Conservation (phyloP, 2,888 invertebrate genomes). For the Drosophila mimetica region DNA sequence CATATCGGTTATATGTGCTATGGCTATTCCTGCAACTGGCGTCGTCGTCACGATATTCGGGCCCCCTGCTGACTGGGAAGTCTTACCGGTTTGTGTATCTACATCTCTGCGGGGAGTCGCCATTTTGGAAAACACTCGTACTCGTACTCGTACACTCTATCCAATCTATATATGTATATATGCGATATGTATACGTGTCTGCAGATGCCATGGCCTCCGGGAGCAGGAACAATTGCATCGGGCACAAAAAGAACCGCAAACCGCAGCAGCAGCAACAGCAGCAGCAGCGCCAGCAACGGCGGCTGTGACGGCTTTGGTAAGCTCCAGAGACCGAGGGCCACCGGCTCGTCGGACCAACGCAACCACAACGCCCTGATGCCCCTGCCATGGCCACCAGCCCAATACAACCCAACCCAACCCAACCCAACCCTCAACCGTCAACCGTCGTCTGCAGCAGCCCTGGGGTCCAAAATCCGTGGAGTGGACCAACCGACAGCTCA, state of each 20-base stretch:
- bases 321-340: conserved; percentile 61
- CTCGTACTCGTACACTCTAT: too few relatives aligned
- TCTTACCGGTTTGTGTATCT: conserved; percentile 66
- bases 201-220: conserved; percentile 60
- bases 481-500: conserved; percentile 22
- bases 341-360: conserved; percentile 61
- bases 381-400: conserved; percentile 3
- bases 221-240: conserved; percentile 71
- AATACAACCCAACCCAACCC: too few relatives aligned
- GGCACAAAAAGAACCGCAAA: conserved; percentile 75
- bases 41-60: conserved; percentile 53
- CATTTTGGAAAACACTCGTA: conserved; percentile 70
- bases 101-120: conserved; percentile 54
- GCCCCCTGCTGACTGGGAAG: conserved; percentile 55
- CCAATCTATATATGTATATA: conserved; percentile 2
- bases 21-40: conserved; percentile 49
- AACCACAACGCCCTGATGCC: conserved; percentile 61
- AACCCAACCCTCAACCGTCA: conserved; percentile 9
- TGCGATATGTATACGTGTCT: conserved; percentile 22
- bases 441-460: conserved; percentile 32
- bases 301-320: conserved; percentile 64
- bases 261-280: conserved; percentile 61
- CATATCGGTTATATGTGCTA: conserved; percentile 22
- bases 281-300: conserved; percentile 20
- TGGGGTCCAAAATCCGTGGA: conserved; percentile 25